Conservation (phyloP, 2,797 vertebrate species). For the Lepidocolaptes lacrymiger region DNA sequence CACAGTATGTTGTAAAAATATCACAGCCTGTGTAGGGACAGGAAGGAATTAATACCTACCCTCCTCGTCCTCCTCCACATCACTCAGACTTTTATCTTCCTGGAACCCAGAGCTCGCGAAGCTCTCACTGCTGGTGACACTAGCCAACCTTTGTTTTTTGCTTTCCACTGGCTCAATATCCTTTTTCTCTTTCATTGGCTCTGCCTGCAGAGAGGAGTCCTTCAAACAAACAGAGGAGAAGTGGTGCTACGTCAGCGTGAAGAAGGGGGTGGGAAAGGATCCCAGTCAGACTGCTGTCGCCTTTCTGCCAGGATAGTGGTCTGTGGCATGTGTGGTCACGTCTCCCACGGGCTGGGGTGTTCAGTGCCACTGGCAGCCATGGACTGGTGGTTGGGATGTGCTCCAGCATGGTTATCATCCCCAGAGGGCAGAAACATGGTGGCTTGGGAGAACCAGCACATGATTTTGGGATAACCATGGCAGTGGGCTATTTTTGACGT, state of each 20-base stretch:
- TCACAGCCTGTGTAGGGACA: conserved; percentile 59
- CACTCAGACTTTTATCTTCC: conserved; percentile 80
- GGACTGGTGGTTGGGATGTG: background rate
- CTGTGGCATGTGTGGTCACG: accelerated
- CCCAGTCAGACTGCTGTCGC: background rate
- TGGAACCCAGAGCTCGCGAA: conserved; percentile 78
- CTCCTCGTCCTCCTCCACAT: conserved; percentile 78
- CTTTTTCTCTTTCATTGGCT: conserved; percentile 66
- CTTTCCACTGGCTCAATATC: conserved; percentile 56
- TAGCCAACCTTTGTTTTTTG: conserved; percentile 68
- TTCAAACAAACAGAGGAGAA: conserved; percentile 45
- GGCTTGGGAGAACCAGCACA: background rate
- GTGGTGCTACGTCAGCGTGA: background rate
- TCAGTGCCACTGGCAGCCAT: background rate
- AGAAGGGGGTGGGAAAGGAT: background rate
- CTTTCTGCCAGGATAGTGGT: background rate
- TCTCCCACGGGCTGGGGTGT: accelerated
- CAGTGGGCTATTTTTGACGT: background rate
- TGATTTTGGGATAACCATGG: background rate
- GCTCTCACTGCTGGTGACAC: conserved; percentile 77
- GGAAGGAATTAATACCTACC: conserved; percentile 82
- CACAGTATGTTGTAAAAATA: conserved; percentile 77
- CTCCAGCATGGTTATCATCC: background rate
- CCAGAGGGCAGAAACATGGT: background rate
- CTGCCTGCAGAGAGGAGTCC: conserved; percentile 66